Evolutionary conservation across 2,113 vertebrate species (phyloP), one percentile per base, ranked within the genome.

Genomic region (Cephalopterus ornatus): DNA sequence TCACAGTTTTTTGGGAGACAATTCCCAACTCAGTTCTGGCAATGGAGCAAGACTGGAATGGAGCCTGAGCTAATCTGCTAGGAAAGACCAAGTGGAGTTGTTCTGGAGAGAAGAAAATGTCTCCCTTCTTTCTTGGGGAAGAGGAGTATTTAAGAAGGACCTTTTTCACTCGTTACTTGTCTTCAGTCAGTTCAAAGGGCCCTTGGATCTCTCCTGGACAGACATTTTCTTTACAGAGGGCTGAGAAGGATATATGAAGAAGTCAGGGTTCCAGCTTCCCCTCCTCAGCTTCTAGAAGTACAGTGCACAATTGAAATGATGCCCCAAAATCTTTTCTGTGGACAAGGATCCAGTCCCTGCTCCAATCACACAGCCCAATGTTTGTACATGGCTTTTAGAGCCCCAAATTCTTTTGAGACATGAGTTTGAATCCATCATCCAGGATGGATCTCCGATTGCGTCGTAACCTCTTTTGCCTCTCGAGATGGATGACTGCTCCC

Each of bases 361-460:
- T 92, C 77, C 61, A 61, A 33, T 37, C n/a, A 58, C 35, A 49
- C 35, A 66, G 76, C 65, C 50, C 4, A 11, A 4, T 50, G 46
- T 59, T 41, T 20, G 10, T 7, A 37, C 14, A 2, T 18, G 52
- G 37, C 32, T 94, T 56, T 95, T 93, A 98, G 30, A 97, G 50
- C 55, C 44, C 95, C 8, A 92, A 30, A 56, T 91, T 96, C 63
- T 95, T 96, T 44, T 96, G 71, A 82, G 97, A 96, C 74, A 98
- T 50, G 79, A 98, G 97, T 47, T 98, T 98, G 97, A 98, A 98
- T 52, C 98, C 97, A 0, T 98, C 98, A 73, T 98, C 98, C 91
- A 98, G 92, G 47, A 98, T 98, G 49, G 98, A 98, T 66, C 98
- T 96, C 41, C 98, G 95, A 76, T 98, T 98, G 66, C 97, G 97